Evolutionary conservation across 2,113 vertebrate species (phyloP).

Genomic region (Siphamia tubifer): DNA sequence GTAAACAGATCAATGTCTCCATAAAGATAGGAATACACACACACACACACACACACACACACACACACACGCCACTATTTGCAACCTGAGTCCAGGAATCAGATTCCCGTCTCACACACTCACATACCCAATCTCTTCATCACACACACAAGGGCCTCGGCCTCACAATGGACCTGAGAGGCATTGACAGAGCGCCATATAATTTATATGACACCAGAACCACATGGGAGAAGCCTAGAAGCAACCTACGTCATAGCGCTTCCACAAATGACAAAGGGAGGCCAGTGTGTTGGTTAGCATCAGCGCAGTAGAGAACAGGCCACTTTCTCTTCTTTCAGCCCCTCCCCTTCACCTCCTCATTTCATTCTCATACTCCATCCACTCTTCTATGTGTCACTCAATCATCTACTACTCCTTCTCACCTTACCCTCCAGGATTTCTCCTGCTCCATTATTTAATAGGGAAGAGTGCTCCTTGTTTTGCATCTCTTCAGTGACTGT

Average conservation of each 20-base stretch:
- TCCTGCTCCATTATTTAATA: conserved; percentile 55
- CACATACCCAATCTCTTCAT: background rate
- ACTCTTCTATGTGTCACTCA: conserved; percentile 17
- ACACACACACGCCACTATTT: conserved; percentile 9
- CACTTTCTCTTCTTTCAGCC: conserved; percentile 12
- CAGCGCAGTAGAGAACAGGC: conserved; percentile 28
- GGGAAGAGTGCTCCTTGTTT: conserved; percentile 8
- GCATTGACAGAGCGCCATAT: conserved; percentile 35
- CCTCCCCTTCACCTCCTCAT: background rate
- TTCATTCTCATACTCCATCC: background rate
- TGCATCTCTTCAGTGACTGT: background rate
- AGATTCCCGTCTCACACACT: conserved; percentile 40
- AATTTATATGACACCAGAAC: conserved; percentile 41
- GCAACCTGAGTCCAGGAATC: conserved; percentile 59
- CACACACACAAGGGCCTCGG: background rate
- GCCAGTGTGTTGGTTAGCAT: conserved; percentile 13
- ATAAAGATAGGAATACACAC: too few species aligned
- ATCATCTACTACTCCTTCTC: conserved; percentile 22
- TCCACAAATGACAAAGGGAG: conserved; percentile 35
- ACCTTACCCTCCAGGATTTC: conserved; percentile 29
- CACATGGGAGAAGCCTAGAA: conserved; percentile 18
- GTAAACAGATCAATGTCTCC: too few species aligned
- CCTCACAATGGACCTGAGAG: conserved; percentile 22
- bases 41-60: conserved; percentile 13
- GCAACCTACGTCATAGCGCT: conserved; percentile 39